phyloP scores from a whole-genome alignment of 2,888 invertebrate species.

The Disparrhopalites patrizii region DNA sequence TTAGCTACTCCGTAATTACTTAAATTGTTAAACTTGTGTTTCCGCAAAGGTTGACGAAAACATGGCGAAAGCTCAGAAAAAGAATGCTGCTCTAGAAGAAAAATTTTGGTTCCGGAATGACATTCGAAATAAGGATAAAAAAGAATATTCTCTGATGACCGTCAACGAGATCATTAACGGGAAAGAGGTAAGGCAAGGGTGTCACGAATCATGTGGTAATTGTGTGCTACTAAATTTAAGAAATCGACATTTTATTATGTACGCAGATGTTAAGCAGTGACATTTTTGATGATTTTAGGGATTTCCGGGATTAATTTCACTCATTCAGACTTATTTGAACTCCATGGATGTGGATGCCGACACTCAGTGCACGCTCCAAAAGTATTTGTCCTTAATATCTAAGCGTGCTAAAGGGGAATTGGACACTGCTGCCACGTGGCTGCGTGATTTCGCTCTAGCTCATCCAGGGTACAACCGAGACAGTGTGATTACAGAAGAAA shows the following conservation, averaged over 20 bases:
- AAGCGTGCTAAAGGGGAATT: slow-evolving; percentile 82
- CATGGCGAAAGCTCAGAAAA: slow-evolving; percentile 90
- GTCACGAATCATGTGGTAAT: background rate
- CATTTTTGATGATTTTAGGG: slow-evolving; percentile 50
- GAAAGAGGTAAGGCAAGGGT: slow-evolving; percentile 62
- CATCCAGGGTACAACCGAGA: slow-evolving; percentile 91
- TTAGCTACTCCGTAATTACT: too few relatives aligned
- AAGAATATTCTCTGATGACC: slow-evolving; percentile 74
- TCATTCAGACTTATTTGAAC: slow-evolving; percentile 89
- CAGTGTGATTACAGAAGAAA: slow-evolving; percentile 78
- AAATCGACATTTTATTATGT: background rate
- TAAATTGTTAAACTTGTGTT: background rate
- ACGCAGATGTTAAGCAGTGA: background rate
- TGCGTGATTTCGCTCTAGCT: slow-evolving; percentile 77
- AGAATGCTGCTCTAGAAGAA: slow-evolving; percentile 75
- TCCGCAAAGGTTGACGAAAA: slow-evolving; percentile 85
- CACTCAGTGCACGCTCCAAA: slow-evolving; percentile 93
- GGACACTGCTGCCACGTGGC: slow-evolving; percentile 91
- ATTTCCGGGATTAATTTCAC: slow-evolving; percentile 90
- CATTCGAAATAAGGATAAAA: slow-evolving; percentile 50
- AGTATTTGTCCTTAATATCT: slow-evolving; percentile 90
- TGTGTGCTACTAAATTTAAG: too few relatives aligned
- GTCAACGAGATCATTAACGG: slow-evolving; percentile 97
- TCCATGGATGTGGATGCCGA: slow-evolving; percentile 98
- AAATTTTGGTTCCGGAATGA: slow-evolving; percentile 84